Percentiles rank a stretch among this genome's conserved stretches.
Conservation (phyloP, 2,888 invertebrate genomes). For the Phortica magna region DNA sequence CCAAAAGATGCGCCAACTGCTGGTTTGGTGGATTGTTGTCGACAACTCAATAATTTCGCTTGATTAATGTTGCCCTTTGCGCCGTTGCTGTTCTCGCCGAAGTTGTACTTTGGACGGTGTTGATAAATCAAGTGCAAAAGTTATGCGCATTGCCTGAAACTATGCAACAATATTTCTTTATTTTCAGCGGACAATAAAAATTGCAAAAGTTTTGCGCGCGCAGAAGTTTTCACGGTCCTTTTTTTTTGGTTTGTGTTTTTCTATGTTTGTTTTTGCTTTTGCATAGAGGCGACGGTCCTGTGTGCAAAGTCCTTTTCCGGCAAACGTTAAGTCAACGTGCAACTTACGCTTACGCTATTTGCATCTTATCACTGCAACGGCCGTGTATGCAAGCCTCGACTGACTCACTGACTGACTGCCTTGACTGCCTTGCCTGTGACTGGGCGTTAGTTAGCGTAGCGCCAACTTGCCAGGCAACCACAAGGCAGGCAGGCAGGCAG, state of each 20-base stretch:
- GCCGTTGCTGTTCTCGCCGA: not conserved
- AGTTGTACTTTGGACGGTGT: slow-evolving; percentile 17
- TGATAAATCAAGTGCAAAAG: slow-evolving; percentile 45
- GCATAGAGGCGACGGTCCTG: not conserved
- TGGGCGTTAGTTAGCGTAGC: no score
- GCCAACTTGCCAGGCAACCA: not conserved
- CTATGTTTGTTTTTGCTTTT: not conserved
- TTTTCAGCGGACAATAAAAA: slow-evolving; percentile 37
- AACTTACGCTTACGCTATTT: slow-evolving; percentile 40
- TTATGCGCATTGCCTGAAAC: slow-evolving; percentile 38
- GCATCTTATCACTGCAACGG: slow-evolving; percentile 42
- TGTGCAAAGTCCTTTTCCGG: not conserved
- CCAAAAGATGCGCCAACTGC: not conserved
- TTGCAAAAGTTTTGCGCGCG: slow-evolving; percentile 14
- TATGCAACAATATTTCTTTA: slow-evolving; percentile 45
- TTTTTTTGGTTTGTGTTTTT: not conserved
- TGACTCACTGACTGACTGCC: no score
- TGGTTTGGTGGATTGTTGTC: not conserved
- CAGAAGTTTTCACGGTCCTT: slow-evolving; percentile 25
- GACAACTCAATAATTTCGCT: slow-evolving; percentile 26
- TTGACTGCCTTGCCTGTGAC: no score
- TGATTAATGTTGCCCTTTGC: not conserved
- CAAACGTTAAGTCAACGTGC: slow-evolving; percentile 18
- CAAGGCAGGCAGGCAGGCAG: no score
- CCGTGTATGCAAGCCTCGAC: not conserved